Conservation (phyloP, 2,888 invertebrate species). For the Serripes groenlandicus region DNA sequence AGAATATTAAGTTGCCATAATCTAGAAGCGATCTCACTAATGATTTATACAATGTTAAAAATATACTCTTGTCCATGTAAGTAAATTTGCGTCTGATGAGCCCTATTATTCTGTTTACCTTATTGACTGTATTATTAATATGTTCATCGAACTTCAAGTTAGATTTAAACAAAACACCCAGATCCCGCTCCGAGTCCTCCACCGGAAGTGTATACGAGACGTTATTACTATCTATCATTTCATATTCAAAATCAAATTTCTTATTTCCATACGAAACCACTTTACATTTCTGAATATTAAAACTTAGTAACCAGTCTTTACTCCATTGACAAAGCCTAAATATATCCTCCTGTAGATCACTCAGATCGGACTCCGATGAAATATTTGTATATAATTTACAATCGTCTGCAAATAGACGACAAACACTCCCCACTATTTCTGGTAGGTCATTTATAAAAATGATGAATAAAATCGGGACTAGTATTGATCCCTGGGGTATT, state of each 20-base stretch:
- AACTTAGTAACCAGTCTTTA: conserved; percentile 32
- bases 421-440: not conserved
- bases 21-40: conserved; percentile 24
- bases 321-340: conserved; percentile 36
- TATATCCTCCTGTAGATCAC: conserved; percentile 35
- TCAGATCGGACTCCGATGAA: not conserved
- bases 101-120: conserved; percentile 26
- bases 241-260: conserved; percentile 14
- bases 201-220: not conserved
- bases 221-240: conserved; percentile 19
- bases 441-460: conserved; percentile 29
- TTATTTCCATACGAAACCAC: conserved; percentile 2
- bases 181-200: conserved; percentile 12
- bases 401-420: conserved; percentile 43
- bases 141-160: conserved; percentile 30
- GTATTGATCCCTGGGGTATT: not conserved
- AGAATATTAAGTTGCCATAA: conserved; percentile 30
- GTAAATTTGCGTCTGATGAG: conserved; percentile 35
- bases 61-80: conserved; percentile 29
- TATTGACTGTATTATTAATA: conserved; percentile 21
- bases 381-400: conserved; percentile 27
- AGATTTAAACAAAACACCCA: conserved; percentile 20
- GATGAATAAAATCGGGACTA: conserved; percentile 13
- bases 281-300: conserved; percentile 39
- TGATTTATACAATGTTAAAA: conserved; percentile 32